A percentile compares a stretch with the other conserved stretches of the same genome.
Conservation (phyloP, 2,797 vertebrate species). For the Trachurus trachurus region DNA sequence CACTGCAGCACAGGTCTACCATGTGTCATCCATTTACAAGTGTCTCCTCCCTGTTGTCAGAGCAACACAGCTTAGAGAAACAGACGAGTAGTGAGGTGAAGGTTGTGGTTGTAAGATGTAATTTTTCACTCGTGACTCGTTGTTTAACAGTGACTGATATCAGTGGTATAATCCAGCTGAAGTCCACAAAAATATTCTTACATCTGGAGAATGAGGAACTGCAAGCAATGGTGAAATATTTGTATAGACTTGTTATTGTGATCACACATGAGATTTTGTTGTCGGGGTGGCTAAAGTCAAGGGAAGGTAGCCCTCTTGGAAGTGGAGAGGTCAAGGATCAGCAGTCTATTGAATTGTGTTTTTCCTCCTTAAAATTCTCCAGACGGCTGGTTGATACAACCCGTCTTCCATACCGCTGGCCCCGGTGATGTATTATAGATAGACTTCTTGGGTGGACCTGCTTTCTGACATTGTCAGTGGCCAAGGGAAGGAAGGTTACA, state of each 20-base stretch:
- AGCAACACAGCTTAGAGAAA: constrained; percentile 22
- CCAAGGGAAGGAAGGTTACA: constrained; percentile 55
- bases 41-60: constrained; percentile 53
- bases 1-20: not conserved
- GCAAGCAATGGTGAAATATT: constrained; percentile 19
- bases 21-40: constrained; percentile 42
- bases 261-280: constrained; percentile 10
- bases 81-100: constrained; percentile 31
- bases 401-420: constrained; percentile 23
- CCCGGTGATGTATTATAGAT: constrained; percentile 48
- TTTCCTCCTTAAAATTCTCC: constrained; percentile 52
- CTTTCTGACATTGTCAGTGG: constrained; percentile 47
- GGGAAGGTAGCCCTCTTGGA: constrained; percentile 21
- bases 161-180: constrained; percentile 45
- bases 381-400: constrained; percentile 46
- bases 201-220: constrained; percentile 47
- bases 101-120: constrained; percentile 24
- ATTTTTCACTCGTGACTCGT: constrained; percentile 39
- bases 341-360: constrained; percentile 51
- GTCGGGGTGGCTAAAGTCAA: constrained; percentile 20
- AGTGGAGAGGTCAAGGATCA: constrained; percentile 29
- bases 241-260: constrained; percentile 6
- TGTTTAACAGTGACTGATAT: constrained; percentile 38
- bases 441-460: constrained; percentile 28
- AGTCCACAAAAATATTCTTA: constrained; percentile 55